These are phyloP conservation scores for Nesospiza acunhae DNA, from an alignment of 2,113 vertebrate species.

Conservation along the genomic window DNA sequence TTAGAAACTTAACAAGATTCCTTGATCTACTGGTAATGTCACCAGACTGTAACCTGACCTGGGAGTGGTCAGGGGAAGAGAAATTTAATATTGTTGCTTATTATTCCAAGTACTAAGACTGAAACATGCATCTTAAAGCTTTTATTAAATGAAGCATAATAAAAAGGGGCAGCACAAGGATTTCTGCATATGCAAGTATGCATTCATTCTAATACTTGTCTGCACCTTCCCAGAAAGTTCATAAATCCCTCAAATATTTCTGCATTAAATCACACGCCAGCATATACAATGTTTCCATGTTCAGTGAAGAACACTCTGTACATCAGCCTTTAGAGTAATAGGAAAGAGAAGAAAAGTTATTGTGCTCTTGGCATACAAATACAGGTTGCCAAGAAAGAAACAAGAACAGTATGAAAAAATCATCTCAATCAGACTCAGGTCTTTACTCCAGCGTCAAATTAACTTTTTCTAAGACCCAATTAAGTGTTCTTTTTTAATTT, in stretches of 20 bases:
- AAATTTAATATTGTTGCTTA: not conserved
- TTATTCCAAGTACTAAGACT: not conserved
- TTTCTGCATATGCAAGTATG: not conserved
- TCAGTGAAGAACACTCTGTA: not conserved
- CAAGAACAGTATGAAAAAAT: not conserved
- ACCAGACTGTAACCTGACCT: not conserved
- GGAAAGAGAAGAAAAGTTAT: not conserved
- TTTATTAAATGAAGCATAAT: not conserved
- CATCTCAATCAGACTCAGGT: not conserved
- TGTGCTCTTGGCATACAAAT: not conserved
- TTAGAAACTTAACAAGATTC: not conserved
- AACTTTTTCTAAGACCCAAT: not conserved
- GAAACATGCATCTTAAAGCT: not conserved
- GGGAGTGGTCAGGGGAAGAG: not conserved
- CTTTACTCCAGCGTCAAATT: not conserved
- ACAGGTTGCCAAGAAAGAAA: not conserved
- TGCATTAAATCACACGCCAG: not conserved
- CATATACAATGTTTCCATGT: not conserved
- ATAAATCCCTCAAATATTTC: slow-evolving; percentile 13
- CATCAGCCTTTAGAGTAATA: not conserved
- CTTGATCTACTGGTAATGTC: not conserved
- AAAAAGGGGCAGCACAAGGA: not conserved
- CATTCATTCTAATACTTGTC: not conserved
- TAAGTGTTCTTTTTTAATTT: not conserved
- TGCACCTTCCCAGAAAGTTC: not conserved